phyloP scores from a whole-genome alignment of 2,797 vertebrate species.

The Poecile montanus region DNA sequence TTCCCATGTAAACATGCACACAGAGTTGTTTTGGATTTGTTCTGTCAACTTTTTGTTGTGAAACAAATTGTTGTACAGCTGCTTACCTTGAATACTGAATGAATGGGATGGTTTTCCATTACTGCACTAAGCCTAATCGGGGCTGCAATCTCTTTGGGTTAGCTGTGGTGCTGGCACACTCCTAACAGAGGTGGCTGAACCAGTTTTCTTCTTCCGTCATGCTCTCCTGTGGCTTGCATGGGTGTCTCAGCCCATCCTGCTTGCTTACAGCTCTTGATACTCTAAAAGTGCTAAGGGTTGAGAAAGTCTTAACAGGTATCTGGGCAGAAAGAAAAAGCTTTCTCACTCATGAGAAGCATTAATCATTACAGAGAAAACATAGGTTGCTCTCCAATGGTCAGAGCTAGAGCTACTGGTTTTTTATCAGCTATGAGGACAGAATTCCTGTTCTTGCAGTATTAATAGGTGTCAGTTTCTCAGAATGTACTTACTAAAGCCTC shows the following conservation, averaged over 20 bases:
- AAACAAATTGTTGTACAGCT: slow-evolving; percentile 82
- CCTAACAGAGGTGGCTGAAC: background rate
- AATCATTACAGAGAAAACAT: background rate
- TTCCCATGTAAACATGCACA: slow-evolving; percentile 82
- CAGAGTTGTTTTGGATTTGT: slow-evolving; percentile 86
- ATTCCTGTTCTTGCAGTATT: background rate
- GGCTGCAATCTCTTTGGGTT: background rate
- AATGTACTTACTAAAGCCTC: background rate
- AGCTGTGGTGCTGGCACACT: background rate
- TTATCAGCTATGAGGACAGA: background rate
- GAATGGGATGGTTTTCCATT: slow-evolving; percentile 60
- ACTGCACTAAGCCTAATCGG: slow-evolving; percentile 4
- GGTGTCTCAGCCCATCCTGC: background rate
- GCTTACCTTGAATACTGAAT: slow-evolving; percentile 80
- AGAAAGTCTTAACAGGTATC: background rate
- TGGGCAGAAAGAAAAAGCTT: slow-evolving; percentile 46
- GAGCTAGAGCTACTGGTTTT: background rate
- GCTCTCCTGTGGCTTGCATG: background rate
- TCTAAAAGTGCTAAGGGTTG: background rate
- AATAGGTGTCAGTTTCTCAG: background rate
- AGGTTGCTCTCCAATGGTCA: background rate
- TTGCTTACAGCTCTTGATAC: background rate
- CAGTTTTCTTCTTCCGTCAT: background rate
- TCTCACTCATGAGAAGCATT: background rate
- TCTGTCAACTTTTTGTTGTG: slow-evolving; percentile 84